A percentile compares a stretch with the other conserved stretches of the same genome.
Evolutionary conservation across 2,888 invertebrate species (phyloP).

Genomic region (Chaitophorus viminalis): DNA sequence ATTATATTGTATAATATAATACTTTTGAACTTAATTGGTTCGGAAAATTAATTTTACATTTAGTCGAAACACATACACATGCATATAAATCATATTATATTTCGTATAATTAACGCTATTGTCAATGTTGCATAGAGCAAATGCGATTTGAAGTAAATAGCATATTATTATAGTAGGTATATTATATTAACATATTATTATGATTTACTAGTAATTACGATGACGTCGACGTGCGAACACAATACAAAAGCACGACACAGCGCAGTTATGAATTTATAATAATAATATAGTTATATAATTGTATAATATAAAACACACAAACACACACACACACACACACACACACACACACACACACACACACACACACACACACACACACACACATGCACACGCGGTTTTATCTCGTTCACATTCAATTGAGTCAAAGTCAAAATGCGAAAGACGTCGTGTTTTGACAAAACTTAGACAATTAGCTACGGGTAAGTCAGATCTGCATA

Average conservation of each 20-base stretch:
- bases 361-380: too few relatives aligned
- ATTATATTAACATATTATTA: too few relatives aligned
- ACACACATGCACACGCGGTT: not conserved
- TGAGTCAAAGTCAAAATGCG: conserved; percentile 24
- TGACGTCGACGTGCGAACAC: not conserved
- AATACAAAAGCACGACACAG: not conserved
- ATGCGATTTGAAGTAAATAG: not conserved
- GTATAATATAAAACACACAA: not conserved
- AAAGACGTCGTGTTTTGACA: conserved; percentile 17
- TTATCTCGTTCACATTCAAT: conserved; percentile 52
- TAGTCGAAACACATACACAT: not conserved
- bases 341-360: not conserved
- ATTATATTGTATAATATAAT: conserved; percentile 5
- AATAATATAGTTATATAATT: not conserved
- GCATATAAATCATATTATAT: not conserved
- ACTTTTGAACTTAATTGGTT: conserved; percentile 24
- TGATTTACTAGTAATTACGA: too few relatives aligned
- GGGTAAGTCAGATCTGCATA: not conserved
- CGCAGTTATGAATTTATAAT: not conserved
- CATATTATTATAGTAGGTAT: not conserved
- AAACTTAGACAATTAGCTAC: conserved; percentile 43
- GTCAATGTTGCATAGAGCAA: not conserved
- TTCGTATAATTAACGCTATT: not conserved
- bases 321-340: too few relatives aligned
- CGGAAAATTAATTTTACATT: conserved; percentile 18